These are phyloP conservation scores for Cydia splendana DNA, from an alignment of 1,140 invertebrate genomes.

Conservation along the genomic window DNA sequence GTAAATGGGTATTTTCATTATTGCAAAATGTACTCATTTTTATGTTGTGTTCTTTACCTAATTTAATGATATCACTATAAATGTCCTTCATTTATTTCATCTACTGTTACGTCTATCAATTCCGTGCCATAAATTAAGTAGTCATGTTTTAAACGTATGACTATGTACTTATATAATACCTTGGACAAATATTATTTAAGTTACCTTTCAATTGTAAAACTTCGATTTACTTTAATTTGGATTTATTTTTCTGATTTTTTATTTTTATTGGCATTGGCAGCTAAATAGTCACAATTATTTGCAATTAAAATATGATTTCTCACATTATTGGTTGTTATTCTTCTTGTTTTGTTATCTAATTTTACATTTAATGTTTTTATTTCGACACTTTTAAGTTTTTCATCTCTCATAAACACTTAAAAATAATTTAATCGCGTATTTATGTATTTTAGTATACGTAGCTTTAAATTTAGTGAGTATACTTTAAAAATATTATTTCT, in stretches of 20 bases:
- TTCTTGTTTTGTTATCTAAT: conserved; percentile 74
- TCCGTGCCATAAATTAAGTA: conserved; percentile 73
- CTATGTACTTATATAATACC: too few species aligned
- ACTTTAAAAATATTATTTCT: conserved; percentile 49
- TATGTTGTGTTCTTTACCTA: conserved; percentile 7
- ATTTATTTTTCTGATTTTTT: not conserved
- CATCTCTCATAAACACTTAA: conserved; percentile 53
- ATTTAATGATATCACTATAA: not conserved
- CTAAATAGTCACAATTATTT: conserved; percentile 32
- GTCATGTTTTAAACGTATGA: conserved; percentile 48
- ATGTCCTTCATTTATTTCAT: conserved; percentile 32
- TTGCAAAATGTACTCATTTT: conserved; percentile 1
- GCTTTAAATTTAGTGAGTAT: conserved; percentile 71
- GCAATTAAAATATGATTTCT: conserved; percentile 45
- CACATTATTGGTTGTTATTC: conserved; percentile 70
- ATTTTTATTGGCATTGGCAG: conserved; percentile 21
- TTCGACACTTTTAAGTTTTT: conserved; percentile 54
- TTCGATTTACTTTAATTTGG: conserved; percentile 11
- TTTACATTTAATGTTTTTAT: conserved; percentile 70
- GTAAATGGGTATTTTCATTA: conserved; percentile 25
- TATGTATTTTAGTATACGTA: conserved; percentile 72
- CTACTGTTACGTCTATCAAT: conserved; percentile 40
- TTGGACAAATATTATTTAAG: conserved; percentile 25
- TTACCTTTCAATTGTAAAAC: conserved; percentile 17
- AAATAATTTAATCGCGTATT: conserved; percentile 69